phyloP scores from a whole-genome alignment of 2,797 vertebrate species.

The Crenichthys baileyi region DNA sequence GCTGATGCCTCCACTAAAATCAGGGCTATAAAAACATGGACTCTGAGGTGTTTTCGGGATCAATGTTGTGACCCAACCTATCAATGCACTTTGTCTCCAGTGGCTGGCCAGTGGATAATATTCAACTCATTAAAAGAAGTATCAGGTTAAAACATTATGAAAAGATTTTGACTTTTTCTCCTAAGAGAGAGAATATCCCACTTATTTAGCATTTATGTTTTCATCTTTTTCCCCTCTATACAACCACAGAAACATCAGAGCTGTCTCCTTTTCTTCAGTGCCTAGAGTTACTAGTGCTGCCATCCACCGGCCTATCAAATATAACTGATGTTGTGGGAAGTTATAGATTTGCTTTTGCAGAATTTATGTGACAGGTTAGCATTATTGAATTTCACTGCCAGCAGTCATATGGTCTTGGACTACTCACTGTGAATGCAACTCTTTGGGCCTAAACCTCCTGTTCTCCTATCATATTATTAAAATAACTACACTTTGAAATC shows the following conservation, averaged over 20 bases:
- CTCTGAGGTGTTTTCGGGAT: background rate
- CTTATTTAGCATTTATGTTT: too few relatives aligned
- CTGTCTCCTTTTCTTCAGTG: constrained; percentile 18
- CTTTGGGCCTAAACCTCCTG: constrained; percentile 4
- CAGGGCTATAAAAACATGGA: background rate
- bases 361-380: constrained; percentile 68
- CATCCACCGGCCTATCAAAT: constrained; percentile 25
- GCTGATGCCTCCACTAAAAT: background rate
- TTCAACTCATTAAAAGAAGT: background rate
- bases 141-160: too few relatives aligned
- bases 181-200: too few relatives aligned
- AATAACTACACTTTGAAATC: constrained; percentile 24
- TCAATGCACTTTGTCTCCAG: constrained; percentile 3
- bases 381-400: constrained; percentile 55
- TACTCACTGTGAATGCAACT: constrained; percentile 28
- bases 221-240: background rate
- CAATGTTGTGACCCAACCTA: background rate
- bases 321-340: constrained; percentile 58
- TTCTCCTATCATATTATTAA: constrained; percentile 6
- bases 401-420: constrained; percentile 37
- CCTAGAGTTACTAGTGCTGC: constrained; percentile 26
- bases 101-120: background rate
- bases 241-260: background rate
- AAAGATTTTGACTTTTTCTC: too few relatives aligned
- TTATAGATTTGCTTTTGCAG: constrained; percentile 61